phyloP scores from a whole-genome alignment of 2,113 vertebrate genomes.

The Rhegmatorhina hoffmannsi region DNA sequence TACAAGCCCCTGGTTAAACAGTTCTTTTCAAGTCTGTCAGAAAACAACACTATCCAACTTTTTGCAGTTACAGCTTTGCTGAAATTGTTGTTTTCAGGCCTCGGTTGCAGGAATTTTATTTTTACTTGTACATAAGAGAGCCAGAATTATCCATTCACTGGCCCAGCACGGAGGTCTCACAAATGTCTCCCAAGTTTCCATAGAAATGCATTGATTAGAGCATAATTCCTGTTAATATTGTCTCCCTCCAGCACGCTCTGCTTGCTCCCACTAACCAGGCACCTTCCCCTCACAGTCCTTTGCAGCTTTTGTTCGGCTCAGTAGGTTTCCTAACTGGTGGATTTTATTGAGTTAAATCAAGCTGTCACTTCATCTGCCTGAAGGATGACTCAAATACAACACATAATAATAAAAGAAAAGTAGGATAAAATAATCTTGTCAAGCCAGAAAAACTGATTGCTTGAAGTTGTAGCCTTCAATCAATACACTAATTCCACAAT shows the following conservation, averaged over 20 bases:
- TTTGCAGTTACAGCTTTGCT: not conserved
- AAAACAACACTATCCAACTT: not conserved
- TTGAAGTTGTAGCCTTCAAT: constrained; percentile 93
- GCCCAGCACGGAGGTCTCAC: constrained; percentile 59
- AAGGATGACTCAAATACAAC: constrained; percentile 99
- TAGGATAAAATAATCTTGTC: constrained; percentile 99
- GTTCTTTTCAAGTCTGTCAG: not conserved
- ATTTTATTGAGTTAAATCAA: constrained; percentile 99
- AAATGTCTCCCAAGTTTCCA: constrained; percentile 85
- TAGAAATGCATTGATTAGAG: constrained; percentile 92
- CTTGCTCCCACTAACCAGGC: constrained; percentile 75
- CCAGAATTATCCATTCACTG: constrained; percentile 18
- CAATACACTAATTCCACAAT: constrained; percentile 99
- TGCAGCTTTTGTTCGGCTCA: constrained; percentile 89
- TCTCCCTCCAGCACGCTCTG: constrained; percentile 78
- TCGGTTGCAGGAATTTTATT: constrained; percentile 20
- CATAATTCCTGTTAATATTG: constrained; percentile 86
- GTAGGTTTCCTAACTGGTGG: constrained; percentile 94
- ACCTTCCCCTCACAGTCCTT: constrained; percentile 78
- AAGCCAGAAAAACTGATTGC: constrained; percentile 98
- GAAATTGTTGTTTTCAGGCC: not conserved
- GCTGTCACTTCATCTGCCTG: constrained; percentile 98
- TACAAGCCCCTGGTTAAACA: not conserved
- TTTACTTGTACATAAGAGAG: not conserved
- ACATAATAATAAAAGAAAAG: constrained; percentile 99